A percentile compares a stretch with the other conserved stretches of the same genome.
Conservation (phyloP, 2,113 vertebrate species). For the Phaethornis superciliosus region DNA sequence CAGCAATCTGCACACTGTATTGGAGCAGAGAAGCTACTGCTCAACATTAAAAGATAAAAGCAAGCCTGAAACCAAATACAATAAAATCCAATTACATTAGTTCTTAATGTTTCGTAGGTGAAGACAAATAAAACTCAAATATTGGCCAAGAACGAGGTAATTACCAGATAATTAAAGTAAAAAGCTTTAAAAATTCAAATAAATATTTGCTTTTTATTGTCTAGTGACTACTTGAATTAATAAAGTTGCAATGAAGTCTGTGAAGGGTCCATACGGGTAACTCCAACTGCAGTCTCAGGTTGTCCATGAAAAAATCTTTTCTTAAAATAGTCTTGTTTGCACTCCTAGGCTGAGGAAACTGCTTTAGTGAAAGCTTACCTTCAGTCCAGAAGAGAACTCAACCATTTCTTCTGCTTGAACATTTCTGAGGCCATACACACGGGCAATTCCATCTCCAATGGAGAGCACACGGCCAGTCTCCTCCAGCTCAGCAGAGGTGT, state of each 20-base stretch:
- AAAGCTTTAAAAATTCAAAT: background rate
- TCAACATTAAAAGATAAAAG: background rate
- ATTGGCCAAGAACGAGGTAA: background rate
- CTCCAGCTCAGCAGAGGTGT: conserved; percentile 90
- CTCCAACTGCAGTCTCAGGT: rapidly evolving
- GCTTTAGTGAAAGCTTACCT: conserved; percentile 73
- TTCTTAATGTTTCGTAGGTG: background rate
- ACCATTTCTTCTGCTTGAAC: conserved; percentile 99
- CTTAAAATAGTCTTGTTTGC: rapidly evolving
- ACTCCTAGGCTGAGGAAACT: background rate
- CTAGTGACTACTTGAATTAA: background rate
- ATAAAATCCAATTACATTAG: background rate
- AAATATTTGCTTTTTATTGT: background rate
- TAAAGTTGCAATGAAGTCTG: background rate
- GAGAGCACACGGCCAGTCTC: conserved; percentile 97
- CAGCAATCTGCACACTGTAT: background rate
- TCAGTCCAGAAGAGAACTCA: conserved; percentile 97
- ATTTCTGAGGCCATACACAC: conserved; percentile 94
- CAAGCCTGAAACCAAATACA: background rate
- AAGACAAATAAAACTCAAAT: background rate
- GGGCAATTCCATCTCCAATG: conserved; percentile 96
- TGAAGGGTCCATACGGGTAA: rapidly evolving
- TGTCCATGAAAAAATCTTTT: background rate
- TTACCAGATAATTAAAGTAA: background rate
- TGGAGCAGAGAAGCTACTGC: background rate